phyloP scores from a whole-genome alignment of 2,113 vertebrate species.

The Tyrannus savana region DNA sequence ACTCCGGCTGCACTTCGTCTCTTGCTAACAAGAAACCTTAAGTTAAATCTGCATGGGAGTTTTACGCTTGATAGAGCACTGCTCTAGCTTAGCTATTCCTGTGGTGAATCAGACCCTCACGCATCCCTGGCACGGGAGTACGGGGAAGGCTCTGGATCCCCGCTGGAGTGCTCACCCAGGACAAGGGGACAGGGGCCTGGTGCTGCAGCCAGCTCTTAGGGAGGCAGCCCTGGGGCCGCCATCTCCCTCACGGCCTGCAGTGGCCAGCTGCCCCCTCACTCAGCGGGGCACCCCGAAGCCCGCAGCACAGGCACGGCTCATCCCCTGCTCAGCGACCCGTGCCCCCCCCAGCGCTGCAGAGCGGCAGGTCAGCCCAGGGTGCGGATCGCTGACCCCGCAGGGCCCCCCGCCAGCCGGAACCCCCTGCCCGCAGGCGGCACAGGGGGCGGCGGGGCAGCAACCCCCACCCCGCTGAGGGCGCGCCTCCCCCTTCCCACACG shows the following conservation, averaged over 20 bases:
- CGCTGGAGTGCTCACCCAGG: neutral
- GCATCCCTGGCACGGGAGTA: rapidly evolving
- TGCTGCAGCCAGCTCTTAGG: neutral
- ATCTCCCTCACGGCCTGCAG: neutral
- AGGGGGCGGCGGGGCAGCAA: no score
- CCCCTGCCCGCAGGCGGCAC: neutral
- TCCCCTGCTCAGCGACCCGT: neutral
- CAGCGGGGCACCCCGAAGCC: neutral
- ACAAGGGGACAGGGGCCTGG: neutral
- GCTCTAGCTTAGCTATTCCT: neutral
- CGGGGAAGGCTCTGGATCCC: neutral
- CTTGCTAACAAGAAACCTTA: neutral
- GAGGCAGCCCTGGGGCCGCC: neutral
- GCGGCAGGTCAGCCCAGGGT: neutral
- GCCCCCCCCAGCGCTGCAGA: neutral
- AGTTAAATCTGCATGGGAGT: neutral
- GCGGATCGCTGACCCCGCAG: neutral
- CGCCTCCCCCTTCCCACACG: neutral
- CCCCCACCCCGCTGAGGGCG: neutral
- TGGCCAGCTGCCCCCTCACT: neutral
- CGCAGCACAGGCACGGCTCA: neutral
- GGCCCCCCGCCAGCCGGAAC: neutral
- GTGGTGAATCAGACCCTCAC: neutral
- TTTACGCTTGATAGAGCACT: neutral
- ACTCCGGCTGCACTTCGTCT: neutral